These are phyloP conservation scores for Epistrophella euchroma DNA, from an alignment of 2,888 invertebrate species.

Conservation along the genomic window DNA sequence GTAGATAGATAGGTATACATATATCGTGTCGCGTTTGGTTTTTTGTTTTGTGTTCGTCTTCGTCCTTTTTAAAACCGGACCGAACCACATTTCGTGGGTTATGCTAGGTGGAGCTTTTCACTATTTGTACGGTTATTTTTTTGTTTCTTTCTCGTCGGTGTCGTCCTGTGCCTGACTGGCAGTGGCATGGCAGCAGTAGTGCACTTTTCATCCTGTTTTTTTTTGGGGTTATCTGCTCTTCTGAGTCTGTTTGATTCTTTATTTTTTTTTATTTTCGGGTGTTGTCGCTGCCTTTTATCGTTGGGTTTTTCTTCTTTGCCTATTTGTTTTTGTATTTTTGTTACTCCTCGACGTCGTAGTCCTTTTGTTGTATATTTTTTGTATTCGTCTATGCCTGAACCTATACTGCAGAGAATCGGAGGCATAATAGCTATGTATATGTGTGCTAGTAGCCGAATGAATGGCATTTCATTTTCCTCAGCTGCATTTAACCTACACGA, in stretches of 20 bases:
- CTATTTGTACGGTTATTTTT: not conserved
- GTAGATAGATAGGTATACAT: too few species aligned
- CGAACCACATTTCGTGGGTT: slow-evolving; percentile 69
- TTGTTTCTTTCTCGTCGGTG: slow-evolving; percentile 17
- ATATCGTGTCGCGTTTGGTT: slow-evolving; percentile 56
- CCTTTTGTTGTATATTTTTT: slow-evolving; percentile 62
- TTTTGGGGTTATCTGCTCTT: slow-evolving; percentile 42
- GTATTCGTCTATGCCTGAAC: slow-evolving; percentile 38
- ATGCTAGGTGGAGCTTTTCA: slow-evolving; percentile 68
- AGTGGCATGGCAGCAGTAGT: slow-evolving; percentile 19
- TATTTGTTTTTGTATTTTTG: slow-evolving; percentile 1
- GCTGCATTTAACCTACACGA: slow-evolving; percentile 73
- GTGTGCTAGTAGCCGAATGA: slow-evolving; percentile 48
- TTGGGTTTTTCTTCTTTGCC: slow-evolving; percentile 35
- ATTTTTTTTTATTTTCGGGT: slow-evolving; percentile 43
- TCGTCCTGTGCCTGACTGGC: slow-evolving; percentile 20
- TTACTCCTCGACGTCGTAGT: slow-evolving; percentile 21
- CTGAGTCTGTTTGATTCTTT: slow-evolving; percentile 26
- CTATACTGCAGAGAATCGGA: slow-evolving; percentile 62
- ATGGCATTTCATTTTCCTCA: slow-evolving; percentile 69
- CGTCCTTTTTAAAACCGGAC: slow-evolving; percentile 20
- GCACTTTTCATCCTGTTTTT: slow-evolving; percentile 57
- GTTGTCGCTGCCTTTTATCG: slow-evolving; percentile 61
- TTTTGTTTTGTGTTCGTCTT: slow-evolving; percentile 25
- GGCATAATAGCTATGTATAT: not conserved